Evolutionary conservation across 1,140 invertebrate genomes (phyloP).

Genomic region (Ganaspis sp.): DNA sequence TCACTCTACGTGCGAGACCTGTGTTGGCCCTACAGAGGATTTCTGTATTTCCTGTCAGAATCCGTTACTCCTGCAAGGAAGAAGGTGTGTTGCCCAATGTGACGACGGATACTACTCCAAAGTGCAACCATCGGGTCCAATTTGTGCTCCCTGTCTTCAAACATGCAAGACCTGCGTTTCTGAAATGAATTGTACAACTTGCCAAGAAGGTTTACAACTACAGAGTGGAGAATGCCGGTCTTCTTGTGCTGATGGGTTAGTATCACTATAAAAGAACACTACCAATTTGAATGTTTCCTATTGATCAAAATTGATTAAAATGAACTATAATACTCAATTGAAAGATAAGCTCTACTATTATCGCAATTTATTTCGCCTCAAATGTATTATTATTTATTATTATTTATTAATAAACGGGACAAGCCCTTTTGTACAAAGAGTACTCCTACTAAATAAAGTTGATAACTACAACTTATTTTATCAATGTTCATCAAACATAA

Average conservation of each 20-base stretch:
- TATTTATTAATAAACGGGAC: too few relatives aligned
- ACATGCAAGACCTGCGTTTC: slow-evolving; percentile 87
- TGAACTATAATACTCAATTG: too few relatives aligned
- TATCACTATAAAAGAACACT: too few relatives aligned
- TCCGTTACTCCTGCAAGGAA: slow-evolving; percentile 81
- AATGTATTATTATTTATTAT: too few relatives aligned
- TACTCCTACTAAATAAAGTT: too few relatives aligned
- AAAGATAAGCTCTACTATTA: too few relatives aligned
- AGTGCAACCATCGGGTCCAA: slow-evolving; percentile 77
- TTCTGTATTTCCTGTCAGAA: slow-evolving; percentile 83
- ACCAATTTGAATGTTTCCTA: too few relatives aligned
- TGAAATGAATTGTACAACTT: slow-evolving; percentile 86
- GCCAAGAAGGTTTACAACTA: slow-evolving; percentile 82
- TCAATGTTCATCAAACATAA: too few relatives aligned
- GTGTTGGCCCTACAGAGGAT: slow-evolving; percentile 81
- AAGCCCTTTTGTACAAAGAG: too few relatives aligned
- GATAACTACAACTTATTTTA: too few relatives aligned
- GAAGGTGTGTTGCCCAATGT: slow-evolving; percentile 84
- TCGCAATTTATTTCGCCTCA: too few relatives aligned
- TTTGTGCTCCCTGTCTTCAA: slow-evolving; percentile 86
- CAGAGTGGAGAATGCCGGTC: slow-evolving; percentile 88
- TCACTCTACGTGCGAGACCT: slow-evolving; percentile 84
- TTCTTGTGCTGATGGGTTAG: slow-evolving; percentile 82
- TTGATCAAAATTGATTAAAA: too few relatives aligned
- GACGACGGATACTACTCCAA: slow-evolving; percentile 82